Evolutionary conservation across 2,113 vertebrate genomes (phyloP).

Genomic region (Pachycephala philippinensis): DNA sequence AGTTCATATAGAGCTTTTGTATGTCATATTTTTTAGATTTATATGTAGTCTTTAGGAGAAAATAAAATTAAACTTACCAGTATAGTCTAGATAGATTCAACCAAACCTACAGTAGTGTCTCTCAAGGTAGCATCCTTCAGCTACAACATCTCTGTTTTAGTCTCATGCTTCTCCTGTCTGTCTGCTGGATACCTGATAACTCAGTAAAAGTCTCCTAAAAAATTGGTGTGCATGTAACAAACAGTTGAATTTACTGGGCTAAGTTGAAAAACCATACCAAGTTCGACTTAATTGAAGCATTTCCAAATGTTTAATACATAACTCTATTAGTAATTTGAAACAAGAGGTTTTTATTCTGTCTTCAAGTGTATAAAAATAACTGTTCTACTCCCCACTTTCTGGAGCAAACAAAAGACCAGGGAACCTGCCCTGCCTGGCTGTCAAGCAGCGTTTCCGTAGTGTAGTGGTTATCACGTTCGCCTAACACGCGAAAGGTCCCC

Average conservation of each 20-base stretch:
- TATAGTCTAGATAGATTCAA: background rate
- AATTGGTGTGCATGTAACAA: background rate
- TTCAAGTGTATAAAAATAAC: fast-evolving
- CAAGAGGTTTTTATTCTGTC: background rate
- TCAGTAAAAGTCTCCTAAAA: background rate
- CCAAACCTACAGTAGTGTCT: background rate
- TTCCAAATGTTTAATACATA: background rate
- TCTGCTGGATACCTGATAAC: background rate
- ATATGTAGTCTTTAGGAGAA: background rate
- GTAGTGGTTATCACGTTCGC: conserved; percentile 4
- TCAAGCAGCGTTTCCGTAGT: fast-evolving
- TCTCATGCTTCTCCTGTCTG: background rate
- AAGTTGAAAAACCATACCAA: background rate
- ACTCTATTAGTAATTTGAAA: background rate
- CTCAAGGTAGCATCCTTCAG: background rate
- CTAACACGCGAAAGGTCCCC: background rate
- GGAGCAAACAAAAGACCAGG: background rate
- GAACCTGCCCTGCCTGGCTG: fast-evolving
- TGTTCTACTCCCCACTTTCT: fast-evolving
- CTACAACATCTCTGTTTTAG: background rate
- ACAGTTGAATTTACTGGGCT: background rate
- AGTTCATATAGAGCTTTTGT: background rate
- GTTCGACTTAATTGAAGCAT: background rate
- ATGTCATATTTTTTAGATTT: background rate
- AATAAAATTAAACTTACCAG: background rate